Percentiles rank a stretch among this genome's conserved stretches.
Conservation (phyloP, 2,888 invertebrate genomes). For the Caenorhabditis auriculariae region DNA sequence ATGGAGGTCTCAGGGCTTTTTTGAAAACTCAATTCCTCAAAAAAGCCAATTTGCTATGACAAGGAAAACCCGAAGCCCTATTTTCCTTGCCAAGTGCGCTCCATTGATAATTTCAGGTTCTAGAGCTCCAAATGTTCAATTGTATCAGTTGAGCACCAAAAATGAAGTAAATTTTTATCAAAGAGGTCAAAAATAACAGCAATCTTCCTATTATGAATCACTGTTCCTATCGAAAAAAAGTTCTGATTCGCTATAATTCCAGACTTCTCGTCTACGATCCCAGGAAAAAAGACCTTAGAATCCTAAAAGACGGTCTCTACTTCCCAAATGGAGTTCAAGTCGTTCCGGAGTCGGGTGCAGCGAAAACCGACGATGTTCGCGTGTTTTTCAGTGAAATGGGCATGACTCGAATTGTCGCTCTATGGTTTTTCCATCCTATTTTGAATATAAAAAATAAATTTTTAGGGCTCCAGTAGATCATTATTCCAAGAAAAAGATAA, state of each 20-base stretch:
- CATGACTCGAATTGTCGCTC: slow-evolving; percentile 31
- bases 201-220: too few species aligned
- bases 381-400: slow-evolving; percentile 44
- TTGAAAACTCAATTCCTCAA: too few species aligned
- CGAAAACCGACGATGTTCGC: slow-evolving; percentile 10
- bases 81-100: too few species aligned
- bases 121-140: too few species aligned
- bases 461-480: slow-evolving; percentile 23
- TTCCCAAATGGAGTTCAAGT: slow-evolving; percentile 48
- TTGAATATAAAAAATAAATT: not conserved
- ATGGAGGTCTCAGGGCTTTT: too few species aligned
- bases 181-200: too few species aligned
- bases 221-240: too few species aligned
- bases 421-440: slow-evolving; percentile 11
- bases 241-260: not conserved
- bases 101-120: too few species aligned
- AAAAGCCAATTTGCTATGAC: too few species aligned
- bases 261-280: slow-evolving; percentile 36
- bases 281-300: slow-evolving; percentile 20
- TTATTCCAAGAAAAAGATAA: slow-evolving; percentile 19
- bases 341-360: slow-evolving; percentile 18
- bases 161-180: too few species aligned
- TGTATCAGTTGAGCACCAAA: too few species aligned
- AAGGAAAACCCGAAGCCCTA: too few species aligned
- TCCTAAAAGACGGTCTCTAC: slow-evolving; percentile 30